phyloP scores from a whole-genome alignment of 2,888 invertebrate species.

The Tyria jacobaeae region DNA sequence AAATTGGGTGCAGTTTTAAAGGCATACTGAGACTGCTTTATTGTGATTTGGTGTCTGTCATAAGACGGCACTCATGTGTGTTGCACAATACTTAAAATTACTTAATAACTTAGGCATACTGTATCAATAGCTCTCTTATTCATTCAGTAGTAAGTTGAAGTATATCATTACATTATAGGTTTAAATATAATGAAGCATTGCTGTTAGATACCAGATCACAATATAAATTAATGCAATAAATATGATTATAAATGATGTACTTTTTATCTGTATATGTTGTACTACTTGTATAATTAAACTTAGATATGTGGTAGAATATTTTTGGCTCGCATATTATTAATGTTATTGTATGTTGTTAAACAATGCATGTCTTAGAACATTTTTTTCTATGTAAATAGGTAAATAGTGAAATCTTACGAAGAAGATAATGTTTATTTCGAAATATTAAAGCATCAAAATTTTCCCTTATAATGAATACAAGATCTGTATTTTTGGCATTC shows the following conservation, averaged over 20 bases:
- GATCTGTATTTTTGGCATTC: slow-evolving; percentile 69
- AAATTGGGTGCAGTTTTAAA: slow-evolving; percentile 83
- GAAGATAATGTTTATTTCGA: slow-evolving; percentile 44
- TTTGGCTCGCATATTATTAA: slow-evolving; percentile 66
- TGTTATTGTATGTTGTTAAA: slow-evolving; percentile 72
- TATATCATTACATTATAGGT: slow-evolving; percentile 45
- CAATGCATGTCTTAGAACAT: slow-evolving; percentile 74
- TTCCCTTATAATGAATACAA: slow-evolving; percentile 42
- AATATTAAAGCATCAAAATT: slow-evolving; percentile 26
- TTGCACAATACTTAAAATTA: slow-evolving; percentile 81
- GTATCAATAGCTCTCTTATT: slow-evolving; percentile 54
- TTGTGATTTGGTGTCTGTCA: slow-evolving; percentile 71
- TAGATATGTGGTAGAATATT: slow-evolving; percentile 58
- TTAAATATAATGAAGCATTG: slow-evolving; percentile 33
- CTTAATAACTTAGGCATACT: slow-evolving; percentile 68
- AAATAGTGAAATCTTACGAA: slow-evolving; percentile 61
- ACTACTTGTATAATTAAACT: slow-evolving; percentile 63
- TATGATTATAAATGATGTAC: slow-evolving; percentile 56
- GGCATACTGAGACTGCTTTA: slow-evolving; percentile 41
- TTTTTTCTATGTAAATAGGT: slow-evolving; percentile 65
- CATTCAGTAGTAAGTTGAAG: slow-evolving; percentile 49
- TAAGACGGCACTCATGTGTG: slow-evolving; percentile 58
- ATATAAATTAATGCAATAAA: slow-evolving; percentile 59
- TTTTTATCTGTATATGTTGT: slow-evolving; percentile 79
- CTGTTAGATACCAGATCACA: slow-evolving; percentile 66